Base-by-base conservation (phyloP, 2,888 invertebrate species). In the Ypsolopha scabrella region DNA sequence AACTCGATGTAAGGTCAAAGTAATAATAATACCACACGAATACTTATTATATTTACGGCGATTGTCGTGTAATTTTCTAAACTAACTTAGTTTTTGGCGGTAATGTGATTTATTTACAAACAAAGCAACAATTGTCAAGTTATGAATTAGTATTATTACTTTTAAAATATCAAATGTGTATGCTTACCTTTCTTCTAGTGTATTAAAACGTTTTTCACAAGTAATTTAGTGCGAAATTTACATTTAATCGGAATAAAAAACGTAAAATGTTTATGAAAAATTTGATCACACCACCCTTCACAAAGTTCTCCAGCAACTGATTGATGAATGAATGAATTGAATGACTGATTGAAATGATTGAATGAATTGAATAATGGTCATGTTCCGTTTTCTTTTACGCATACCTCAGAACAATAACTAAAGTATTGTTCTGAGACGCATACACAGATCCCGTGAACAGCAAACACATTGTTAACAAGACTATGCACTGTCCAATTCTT, bases 11-110 rank as follows among this genome's bases (percentile, higher is more conserved):
- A 34, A 44, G 36, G 13, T 52, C 38, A 53, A 60, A 51, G 54
- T 50, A 55, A 56, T 59, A 64, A 62, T 62, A 63, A 44, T 37
- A 36, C 35, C 37, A 39, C 37, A 11, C 39, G 10, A 39, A 39
- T 39, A 39, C 39, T 11, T 10, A 39, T 3, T 3, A 24, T 4
- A 24, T 3, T 24, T 24, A 3, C 2, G 24, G 24, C 24, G 24
- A 24, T 24, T 24, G 2, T 24, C 24, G 24, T 24, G 24, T 2
- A 2, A 24, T 24, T 24, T 24, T 24, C 24, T 3, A 24, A 24
- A 24, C 39, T 11, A 11, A 39, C 39, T 39, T 39, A 6, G n/a
- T 39, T 39, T 39, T 39, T 39, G n/a, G 39, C 11, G 39, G 6
- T 39, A 9, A 7, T 39, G 39, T 11, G 11, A 39, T 11, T 11